Evolutionary conservation across 2,797 vertebrate genomes (phyloP).

Genomic region (Liasis olivaceus): DNA sequence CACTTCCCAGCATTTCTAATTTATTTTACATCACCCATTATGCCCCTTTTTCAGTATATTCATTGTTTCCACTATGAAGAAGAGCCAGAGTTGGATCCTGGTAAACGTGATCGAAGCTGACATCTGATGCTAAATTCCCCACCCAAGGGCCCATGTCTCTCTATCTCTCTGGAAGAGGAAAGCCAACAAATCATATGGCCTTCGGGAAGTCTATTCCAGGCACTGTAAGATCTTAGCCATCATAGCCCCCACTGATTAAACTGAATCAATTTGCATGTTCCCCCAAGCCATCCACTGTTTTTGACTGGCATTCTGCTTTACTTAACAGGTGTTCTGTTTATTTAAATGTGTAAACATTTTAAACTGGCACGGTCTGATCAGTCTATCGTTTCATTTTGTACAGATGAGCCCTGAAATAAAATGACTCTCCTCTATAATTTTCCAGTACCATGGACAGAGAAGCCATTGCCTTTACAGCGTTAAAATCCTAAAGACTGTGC

Average conservation of each 20-base stretch:
- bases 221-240: neutral
- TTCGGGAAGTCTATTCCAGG: neutral
- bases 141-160: neutral
- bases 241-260: neutral
- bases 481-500: neutral
- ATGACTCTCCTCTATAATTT: neutral
- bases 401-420: neutral
- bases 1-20: neutral
- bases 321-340: neutral
- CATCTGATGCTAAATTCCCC: neutral
- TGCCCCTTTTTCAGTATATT: neutral
- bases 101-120: neutral
- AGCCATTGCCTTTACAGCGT: neutral
- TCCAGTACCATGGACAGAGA: neutral
- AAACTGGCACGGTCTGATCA: neutral
- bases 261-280: neutral
- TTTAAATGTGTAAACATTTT: neutral
- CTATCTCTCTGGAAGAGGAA: neutral
- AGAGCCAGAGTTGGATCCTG: neutral
- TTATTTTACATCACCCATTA: neutral
- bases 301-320: neutral
- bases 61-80: neutral
- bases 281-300: neutral
- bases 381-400: neutral
- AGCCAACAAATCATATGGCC: neutral